phyloP scores from a whole-genome alignment of 2,797 vertebrate genomes.

The Lagodon rhomboides region DNA sequence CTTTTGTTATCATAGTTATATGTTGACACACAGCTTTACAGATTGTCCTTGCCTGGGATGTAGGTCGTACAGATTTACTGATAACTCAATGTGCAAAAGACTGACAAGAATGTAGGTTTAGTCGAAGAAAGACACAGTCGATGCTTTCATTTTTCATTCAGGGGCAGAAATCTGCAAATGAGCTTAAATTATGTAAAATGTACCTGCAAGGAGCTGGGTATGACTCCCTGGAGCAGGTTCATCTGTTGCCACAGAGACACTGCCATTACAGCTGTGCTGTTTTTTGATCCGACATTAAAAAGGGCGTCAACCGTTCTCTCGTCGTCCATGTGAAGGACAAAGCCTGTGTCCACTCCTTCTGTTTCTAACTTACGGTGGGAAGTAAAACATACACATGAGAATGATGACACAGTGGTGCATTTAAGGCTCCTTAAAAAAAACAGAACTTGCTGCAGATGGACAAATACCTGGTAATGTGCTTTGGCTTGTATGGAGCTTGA shows the following conservation, averaged over 20 bases:
- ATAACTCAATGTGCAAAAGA: neutral
- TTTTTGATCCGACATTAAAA: conserved; percentile 67
- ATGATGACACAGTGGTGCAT: neutral
- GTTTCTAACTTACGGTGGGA: conserved; percentile 68
- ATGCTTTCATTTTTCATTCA: neutral
- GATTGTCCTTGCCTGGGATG: neutral
- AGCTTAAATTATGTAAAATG: conserved; percentile 7
- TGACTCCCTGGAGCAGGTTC: conserved; percentile 69
- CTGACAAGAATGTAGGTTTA: neutral
- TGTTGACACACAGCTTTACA: neutral
- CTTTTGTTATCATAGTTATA: neutral
- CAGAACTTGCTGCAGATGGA: neutral
- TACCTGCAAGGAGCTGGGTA: conserved; percentile 84
- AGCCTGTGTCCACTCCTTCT: conserved; percentile 63
- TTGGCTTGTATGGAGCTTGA: conserved; percentile 71
- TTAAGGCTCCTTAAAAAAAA: neutral
- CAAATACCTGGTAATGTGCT: conserved; percentile 83
- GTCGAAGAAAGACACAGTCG: neutral
- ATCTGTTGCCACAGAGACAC: conserved; percentile 83
- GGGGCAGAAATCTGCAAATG: neutral
- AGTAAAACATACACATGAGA: conserved; percentile 12
- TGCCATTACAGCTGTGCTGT: conserved; percentile 58
- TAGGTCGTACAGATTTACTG: neutral
- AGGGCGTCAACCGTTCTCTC: conserved; percentile 64
- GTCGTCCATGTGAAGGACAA: conserved; percentile 71